Evolutionary conservation across 53 echinoderm and acorn worm genomes (phyloP).

Genomic region (Echinarachnius parma): DNA sequence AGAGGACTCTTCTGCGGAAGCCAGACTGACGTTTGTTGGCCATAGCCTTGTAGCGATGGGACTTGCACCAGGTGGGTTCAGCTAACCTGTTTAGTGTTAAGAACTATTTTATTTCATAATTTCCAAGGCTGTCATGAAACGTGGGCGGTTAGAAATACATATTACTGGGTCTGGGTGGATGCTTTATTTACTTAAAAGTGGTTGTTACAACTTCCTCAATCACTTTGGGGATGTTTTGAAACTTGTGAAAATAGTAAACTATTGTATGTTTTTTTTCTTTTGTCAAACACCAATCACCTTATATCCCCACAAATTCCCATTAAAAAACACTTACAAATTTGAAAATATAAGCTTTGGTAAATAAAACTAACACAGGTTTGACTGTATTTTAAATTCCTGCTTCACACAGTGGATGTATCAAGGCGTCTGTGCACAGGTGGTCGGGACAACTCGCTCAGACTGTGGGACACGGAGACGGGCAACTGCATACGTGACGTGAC

Average conservation of each 20-base stretch:
- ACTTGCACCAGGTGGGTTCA: conserved; percentile 56
- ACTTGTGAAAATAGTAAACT: neutral
- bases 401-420: conserved; percentile 32
- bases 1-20: conserved; percentile 50
- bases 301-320: too few species aligned
- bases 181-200: too few species aligned
- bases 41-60: conserved; percentile 90
- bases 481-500: conserved; percentile 73
- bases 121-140: too few species aligned
- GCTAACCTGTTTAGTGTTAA: neutral
- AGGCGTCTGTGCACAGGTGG: conserved; percentile 82
- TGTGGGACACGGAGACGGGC: conserved; percentile 93
- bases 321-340: too few species aligned
- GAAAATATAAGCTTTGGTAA: too few species aligned
- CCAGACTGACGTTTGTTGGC: conserved; percentile 61
- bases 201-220: neutral
- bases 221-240: neutral
- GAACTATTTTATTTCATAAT: too few species aligned
- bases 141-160: too few species aligned
- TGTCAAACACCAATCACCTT: too few species aligned
- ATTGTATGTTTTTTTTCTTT: neutral
- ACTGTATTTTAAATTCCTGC: neutral
- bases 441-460: conserved; percentile 85
- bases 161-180: too few species aligned
- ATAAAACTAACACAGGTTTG: too few species aligned